Conservation (phyloP, 2,797 vertebrate genomes). For the Erpetoichthys calabaricus region DNA sequence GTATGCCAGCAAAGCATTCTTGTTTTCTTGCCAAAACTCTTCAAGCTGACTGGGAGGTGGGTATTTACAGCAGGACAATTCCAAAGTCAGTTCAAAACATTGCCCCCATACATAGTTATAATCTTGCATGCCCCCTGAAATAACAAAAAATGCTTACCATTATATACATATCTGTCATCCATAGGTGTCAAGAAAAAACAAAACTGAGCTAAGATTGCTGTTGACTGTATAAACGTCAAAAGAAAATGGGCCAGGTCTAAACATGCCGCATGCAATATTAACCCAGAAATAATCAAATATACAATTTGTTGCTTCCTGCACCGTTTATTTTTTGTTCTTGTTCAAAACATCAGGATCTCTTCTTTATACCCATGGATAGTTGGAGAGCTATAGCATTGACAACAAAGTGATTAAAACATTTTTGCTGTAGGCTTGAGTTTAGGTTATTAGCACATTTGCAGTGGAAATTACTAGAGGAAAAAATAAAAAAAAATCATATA, state of each 20-base stretch:
- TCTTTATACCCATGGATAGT: too few relatives aligned
- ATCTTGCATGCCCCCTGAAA: conserved; percentile 88
- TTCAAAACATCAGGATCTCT: too few relatives aligned
- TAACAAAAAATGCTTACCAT: conserved; percentile 15
- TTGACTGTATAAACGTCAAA: background rate
- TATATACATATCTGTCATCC: background rate
- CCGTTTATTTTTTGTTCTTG: too few relatives aligned
- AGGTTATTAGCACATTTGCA: too few relatives aligned
- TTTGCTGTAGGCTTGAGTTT: too few relatives aligned
- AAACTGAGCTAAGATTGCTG: background rate
- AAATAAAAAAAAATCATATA: background rate
- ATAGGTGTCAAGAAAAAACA: background rate
- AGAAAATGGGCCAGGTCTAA: too few relatives aligned
- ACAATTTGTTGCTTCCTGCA: too few relatives aligned
- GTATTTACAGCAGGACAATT: conserved; percentile 85
- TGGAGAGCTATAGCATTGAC: too few relatives aligned
- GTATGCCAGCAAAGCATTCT: conserved; percentile 59
- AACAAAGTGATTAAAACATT: too few relatives aligned
- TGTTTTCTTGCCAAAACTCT: conserved; percentile 66
- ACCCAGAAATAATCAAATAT: too few relatives aligned
- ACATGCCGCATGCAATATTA: too few relatives aligned
- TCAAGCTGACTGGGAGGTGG: conserved; percentile 54
- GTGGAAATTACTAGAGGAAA: background rate
- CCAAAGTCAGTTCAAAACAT: conserved; percentile 81
- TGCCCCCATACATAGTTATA: conserved; percentile 86